phyloP scores from a whole-genome alignment of 1,140 invertebrate species.

The Heliconius eleuchia region DNA sequence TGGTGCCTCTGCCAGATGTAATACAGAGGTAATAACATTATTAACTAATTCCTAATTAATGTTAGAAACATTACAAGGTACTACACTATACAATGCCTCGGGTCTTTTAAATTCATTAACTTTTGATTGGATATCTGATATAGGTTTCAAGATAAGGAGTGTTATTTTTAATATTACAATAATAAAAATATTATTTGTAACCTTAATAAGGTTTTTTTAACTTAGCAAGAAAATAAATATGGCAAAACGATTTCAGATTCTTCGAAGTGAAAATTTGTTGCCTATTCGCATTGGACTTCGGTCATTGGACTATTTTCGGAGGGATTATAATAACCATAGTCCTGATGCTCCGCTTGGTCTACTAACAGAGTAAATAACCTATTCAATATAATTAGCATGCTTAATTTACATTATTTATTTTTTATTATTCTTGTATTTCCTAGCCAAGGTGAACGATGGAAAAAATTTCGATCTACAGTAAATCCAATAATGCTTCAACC shows the following conservation, averaged over 20 bases:
- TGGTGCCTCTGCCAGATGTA: too few relatives aligned
- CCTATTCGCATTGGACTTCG: conserved; percentile 55
- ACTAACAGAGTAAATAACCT: conserved; percentile 48
- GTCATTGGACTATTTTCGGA: conserved; percentile 60
- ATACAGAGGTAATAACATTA: too few relatives aligned
- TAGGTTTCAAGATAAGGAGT: too few relatives aligned
- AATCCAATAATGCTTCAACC: conserved; percentile 79
- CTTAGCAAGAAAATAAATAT: too few relatives aligned
- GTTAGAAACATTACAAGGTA: too few relatives aligned
- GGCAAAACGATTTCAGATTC: conserved; percentile 41
- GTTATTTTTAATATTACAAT: too few relatives aligned
- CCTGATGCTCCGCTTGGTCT: conserved; percentile 40
- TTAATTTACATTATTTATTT: neutral
- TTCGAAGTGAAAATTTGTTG: conserved; percentile 56
- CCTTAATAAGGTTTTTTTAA: too few relatives aligned
- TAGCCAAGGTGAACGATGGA: conserved; percentile 91
- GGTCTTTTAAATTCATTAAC: too few relatives aligned
- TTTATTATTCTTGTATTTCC: conserved; percentile 30
- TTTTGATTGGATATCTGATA: too few relatives aligned
- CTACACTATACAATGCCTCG: too few relatives aligned
- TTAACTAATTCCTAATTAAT: too few relatives aligned
- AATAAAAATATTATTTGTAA: too few relatives aligned
- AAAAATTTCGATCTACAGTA: conserved; percentile 86
- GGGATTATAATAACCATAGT: conserved; percentile 36
- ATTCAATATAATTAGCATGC: neutral